Evolutionary conservation across 2,888 invertebrate species (phyloP), one percentile per base, ranked within the genome.

Genomic region (Campopleginae sp.): DNA sequence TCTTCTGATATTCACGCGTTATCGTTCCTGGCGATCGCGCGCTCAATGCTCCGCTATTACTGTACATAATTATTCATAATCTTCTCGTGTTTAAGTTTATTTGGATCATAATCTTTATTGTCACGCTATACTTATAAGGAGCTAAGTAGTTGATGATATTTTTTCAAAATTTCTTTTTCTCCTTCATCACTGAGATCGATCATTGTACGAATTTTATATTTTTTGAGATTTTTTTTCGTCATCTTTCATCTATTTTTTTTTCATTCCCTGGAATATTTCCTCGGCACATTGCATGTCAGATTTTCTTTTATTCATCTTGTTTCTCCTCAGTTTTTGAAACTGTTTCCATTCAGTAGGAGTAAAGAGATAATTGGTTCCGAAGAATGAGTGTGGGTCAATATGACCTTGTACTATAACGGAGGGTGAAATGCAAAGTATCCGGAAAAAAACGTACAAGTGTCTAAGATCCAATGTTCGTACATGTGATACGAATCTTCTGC

Each of bases 1-100:
- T 70, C 46, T 70, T 70, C 31, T 46, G 8, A n/a, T 70, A 70
- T n/a, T n/a, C 31, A 46, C 14, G 7, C 14, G 7, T 70, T 68
- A 68, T 27, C 68, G 10, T 66, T 23, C 2, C 19, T 66, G 19
- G 27, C 23, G 46, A 68, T 68, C 19, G 44, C 68, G 14, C 42
- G 10, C 33, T 31, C 4, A n/a, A 65, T 66, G 5, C 17, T 66
- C 1, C 19, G 14, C 23, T 14, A 66, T 42, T 42, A 38, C 65
- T n/a, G 7, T 61, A 61, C 12, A 33, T 51, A 8, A 19, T 51
- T 51, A 19, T 61, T 61, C 27, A 61, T 61, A 61, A 61, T 63
- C 12, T 54, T 54, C 54, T 23, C 23, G 23, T 54, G 12, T 23
- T 23, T 54, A 23, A 12, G 4, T 23, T 23, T 2, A 23, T 54